These are phyloP conservation scores for Rhipidura dahli DNA, from an alignment of 2,113 vertebrate genomes.

Conservation along the genomic window DNA sequence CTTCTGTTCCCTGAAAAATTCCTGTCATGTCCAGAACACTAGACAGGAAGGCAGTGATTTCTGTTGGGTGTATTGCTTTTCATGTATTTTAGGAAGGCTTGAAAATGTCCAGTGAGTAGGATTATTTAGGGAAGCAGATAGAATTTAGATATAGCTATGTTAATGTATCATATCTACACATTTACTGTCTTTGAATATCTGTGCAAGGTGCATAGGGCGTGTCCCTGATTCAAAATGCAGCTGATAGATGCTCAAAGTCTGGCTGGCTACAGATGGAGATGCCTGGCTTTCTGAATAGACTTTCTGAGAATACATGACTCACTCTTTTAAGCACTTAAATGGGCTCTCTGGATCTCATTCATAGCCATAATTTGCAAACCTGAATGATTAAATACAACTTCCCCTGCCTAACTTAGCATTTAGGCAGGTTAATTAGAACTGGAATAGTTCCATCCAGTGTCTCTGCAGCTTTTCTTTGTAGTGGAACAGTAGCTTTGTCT, in stretches of 20 bases:
- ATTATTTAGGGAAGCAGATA: not conserved
- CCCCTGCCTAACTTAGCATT: not conserved
- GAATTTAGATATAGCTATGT: not conserved
- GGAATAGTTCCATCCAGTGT: not conserved
- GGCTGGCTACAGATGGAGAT: not conserved
- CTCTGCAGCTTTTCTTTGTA: not conserved
- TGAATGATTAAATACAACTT: not conserved
- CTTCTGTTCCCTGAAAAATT: not conserved
- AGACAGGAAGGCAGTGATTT: not conserved
- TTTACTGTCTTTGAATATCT: not conserved
- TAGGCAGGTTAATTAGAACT: constrained; percentile 1
- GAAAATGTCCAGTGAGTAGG: not conserved
- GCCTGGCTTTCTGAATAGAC: not conserved
- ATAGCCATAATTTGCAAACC: not conserved
- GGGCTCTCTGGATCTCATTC: not conserved
- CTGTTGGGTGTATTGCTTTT: not conserved
- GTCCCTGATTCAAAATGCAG: not conserved
- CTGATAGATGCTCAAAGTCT: not conserved
- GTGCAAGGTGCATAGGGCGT: not conserved
- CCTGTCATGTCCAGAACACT: not conserved
- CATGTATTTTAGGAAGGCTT: not conserved
- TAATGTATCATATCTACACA: not conserved
- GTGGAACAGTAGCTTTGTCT: not conserved
- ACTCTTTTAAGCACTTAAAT: not conserved
- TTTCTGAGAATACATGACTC: not conserved